phyloP scores from a whole-genome alignment of 2,797 vertebrate genomes.

The Hybognathus amarus region DNA sequence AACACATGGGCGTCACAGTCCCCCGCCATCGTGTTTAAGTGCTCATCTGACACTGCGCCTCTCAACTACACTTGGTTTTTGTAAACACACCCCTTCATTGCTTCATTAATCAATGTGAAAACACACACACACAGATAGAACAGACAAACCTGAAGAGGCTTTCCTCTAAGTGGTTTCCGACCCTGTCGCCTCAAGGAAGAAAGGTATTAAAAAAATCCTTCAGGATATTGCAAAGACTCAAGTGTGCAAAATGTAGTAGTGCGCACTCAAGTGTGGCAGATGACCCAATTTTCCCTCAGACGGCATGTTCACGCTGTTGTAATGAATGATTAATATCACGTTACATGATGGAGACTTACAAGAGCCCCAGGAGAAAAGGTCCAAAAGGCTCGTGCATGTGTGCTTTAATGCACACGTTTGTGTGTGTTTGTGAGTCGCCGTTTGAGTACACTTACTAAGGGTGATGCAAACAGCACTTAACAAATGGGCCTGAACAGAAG shows the following conservation, averaged over 20 bases:
- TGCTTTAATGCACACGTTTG: not conserved
- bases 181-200: not conserved
- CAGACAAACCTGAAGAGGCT: not conserved
- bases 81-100: slow-evolving; percentile 7
- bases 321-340: slow-evolving; percentile 79
- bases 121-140: not conserved
- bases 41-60: not conserved
- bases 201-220: slow-evolving; percentile 39
- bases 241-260: slow-evolving; percentile 72
- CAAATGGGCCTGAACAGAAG: slow-evolving; percentile 15
- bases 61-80: slow-evolving; percentile 6
- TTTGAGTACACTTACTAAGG: not conserved
- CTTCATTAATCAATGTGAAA: slow-evolving; percentile 9
- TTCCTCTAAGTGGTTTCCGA: slow-evolving; percentile 28
- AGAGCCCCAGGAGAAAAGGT: slow-evolving; percentile 15
- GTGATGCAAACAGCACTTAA: slow-evolving; percentile 17
- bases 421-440: not conserved
- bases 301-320: slow-evolving; percentile 72
- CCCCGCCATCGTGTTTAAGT: slow-evolving; percentile 8
- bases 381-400: not conserved
- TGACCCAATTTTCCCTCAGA: slow-evolving; percentile 76
- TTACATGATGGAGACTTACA: slow-evolving; percentile 70
- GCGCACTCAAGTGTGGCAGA: slow-evolving; percentile 70
- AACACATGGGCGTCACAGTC: not conserved
- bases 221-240: slow-evolving; percentile 67